Conservation (phyloP, 1,140 invertebrate species). For the Leptinotarsa texana region DNA sequence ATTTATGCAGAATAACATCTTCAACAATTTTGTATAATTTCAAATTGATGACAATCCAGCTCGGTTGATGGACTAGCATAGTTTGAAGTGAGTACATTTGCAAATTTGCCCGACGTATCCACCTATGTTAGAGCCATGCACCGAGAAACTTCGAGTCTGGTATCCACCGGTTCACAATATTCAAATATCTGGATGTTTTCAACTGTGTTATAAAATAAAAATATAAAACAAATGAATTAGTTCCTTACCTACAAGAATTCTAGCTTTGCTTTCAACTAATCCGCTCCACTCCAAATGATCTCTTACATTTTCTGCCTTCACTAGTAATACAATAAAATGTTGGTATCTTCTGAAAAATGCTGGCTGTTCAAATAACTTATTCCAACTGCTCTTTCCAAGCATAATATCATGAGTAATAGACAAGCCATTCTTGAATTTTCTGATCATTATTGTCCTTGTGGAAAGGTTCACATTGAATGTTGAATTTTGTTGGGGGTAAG, state of each 20-base stretch:
- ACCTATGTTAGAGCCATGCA: too few relatives aligned
- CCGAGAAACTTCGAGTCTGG: too few relatives aligned
- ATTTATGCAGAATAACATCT: too few relatives aligned
- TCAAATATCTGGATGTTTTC: too few relatives aligned
- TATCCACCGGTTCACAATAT: too few relatives aligned
- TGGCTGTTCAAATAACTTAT: constrained; percentile 91
- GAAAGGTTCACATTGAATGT: constrained; percentile 98
- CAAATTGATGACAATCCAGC: too few relatives aligned
- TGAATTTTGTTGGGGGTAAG: constrained; percentile 99
- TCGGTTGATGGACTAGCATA: too few relatives aligned
- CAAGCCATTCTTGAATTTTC: constrained; percentile 83
- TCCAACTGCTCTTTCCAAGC: constrained; percentile 82
- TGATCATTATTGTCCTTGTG: constrained; percentile 90
- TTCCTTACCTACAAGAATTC: constrained; percentile 78
- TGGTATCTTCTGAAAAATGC: constrained; percentile 96
- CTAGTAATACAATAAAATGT: constrained; percentile 92
- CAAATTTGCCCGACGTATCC: too few relatives aligned
- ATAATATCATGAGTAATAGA: constrained; percentile 87
- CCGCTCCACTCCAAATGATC: constrained; percentile 96
- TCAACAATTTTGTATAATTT: too few relatives aligned
- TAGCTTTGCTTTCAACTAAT: constrained; percentile 94
- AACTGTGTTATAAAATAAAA: too few relatives aligned
- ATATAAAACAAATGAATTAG: not conserved
- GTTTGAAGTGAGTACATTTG: too few relatives aligned
- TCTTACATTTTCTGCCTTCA: constrained; percentile 74